Base-by-base conservation (phyloP, 2,113 vertebrate species). In the Numenius arquata region DNA sequence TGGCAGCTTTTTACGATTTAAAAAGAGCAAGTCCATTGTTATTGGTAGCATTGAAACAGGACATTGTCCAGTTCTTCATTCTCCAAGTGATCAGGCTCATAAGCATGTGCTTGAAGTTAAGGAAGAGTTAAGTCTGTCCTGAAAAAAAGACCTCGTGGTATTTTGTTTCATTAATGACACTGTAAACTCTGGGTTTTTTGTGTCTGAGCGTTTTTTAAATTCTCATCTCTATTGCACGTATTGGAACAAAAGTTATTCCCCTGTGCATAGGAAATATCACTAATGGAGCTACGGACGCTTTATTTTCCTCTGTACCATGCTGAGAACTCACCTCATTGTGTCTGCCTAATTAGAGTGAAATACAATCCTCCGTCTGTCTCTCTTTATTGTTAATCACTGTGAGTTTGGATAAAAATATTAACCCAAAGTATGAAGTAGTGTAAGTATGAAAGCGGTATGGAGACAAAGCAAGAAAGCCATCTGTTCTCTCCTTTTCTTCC, bases 311-410 rank as follows among this genome's bases (percentile, higher is more conserved):
- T 85, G 83, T 81, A 94, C 79, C 59, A 36, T 89, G 82, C 97
- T 96, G 88, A 76, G 88, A 96, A 81, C 81, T 96, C 83, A 86
- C 83, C 85, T 97, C 95, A 84, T 94, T 96, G 94, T 96, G 63
- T 93, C 96, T 97, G 95, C 72, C 88, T 97, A 87, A 96, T 88
- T 96, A 55, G 80, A 72, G 66, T 90, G 94, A 97, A 97, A 96
- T 95, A 97, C 93, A 90, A 93, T 76, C 83, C 73, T 89, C 93
- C 4, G 48, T 91, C 95, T 94, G 88, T 88, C 79, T 85, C 61
- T 68, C 38, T 63, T 63, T 56, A 66, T 91, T 88, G 82, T 96
- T 95, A 94, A 85, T 96, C 91, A 95, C 85, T 6, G 12, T 34
- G 26, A 52, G 65, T 88, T 68, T 94, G 82, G 87, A 89, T 95